These are phyloP conservation scores for Hiodon alosoides DNA, from an alignment of 2,113 vertebrate genomes.

Conservation along the genomic window DNA sequence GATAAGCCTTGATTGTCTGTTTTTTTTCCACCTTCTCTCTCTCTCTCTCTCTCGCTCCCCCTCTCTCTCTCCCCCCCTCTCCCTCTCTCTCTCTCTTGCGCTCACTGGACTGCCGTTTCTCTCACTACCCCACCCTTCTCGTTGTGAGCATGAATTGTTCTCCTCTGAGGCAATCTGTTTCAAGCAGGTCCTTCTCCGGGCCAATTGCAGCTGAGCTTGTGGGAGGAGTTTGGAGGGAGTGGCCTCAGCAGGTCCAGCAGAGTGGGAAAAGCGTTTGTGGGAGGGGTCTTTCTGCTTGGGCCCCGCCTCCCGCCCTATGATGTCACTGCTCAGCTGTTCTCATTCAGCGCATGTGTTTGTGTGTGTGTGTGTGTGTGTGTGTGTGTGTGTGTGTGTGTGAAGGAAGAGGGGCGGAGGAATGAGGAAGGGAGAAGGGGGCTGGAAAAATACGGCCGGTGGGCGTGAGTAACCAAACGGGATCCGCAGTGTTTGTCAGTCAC, in stretches of 20 bases:
- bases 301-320: slow-evolving; percentile 45
- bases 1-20: not conserved
- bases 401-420: slow-evolving; percentile 25
- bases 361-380: too few relatives aligned
- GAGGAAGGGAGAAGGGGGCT: slow-evolving; percentile 22
- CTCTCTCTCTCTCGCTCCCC: not conserved
- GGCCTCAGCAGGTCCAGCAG: slow-evolving; percentile 13
- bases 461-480: slow-evolving; percentile 10
- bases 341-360: slow-evolving; percentile 26
- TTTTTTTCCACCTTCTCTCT: not conserved
- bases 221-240: slow-evolving; percentile 36
- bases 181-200: slow-evolving; percentile 35
- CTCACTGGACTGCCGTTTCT: slow-evolving; percentile 26
- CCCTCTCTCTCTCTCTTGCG: slow-evolving; percentile 17
- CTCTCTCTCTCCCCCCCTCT: slow-evolving; percentile 18
- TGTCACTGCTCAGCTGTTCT: slow-evolving; percentile 40
- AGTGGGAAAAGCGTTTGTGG: slow-evolving; percentile 2
- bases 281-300: slow-evolving; percentile 43
- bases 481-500: slow-evolving; percentile 24
- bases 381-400: slow-evolving; percentile 24
- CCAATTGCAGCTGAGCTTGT: slow-evolving; percentile 48
- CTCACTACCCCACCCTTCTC: slow-evolving; percentile 32
- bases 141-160: slow-evolving; percentile 52
- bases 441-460: slow-evolving; percentile 7
- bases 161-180: slow-evolving; percentile 56